Evolutionary conservation across 2,888 invertebrate species (phyloP), one percentile per base, ranked within the genome.

Genomic region (Thymelicus lineola): DNA sequence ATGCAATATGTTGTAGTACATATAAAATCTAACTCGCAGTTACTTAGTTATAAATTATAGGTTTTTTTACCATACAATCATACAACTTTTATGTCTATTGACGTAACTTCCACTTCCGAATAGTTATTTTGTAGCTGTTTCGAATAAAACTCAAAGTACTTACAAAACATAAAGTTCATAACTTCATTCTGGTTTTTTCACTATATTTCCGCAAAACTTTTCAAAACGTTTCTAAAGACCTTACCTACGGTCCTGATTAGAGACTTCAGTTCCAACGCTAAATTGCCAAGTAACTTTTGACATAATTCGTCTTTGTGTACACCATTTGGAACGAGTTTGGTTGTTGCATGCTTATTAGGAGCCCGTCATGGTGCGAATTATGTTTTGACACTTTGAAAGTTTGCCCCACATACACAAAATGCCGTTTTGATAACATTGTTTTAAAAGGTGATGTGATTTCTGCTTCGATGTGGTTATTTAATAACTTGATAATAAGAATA

Each of bases 201-300:
- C 14, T 17, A 36, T 48, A 66, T 17, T 60, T 66, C 50, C 35
- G 48, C 7, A 46, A 59, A 58, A 48, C 48, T 60, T 66, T 42
- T 7, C 55, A 57, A 62, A 69, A 69, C 69, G 63, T 63, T 42
- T 48, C 62, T 62, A 63, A 69, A 69, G 57, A 50, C 59, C 36
- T 57, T 55, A 68, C 63, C 69, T 63, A 69, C 38, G 36, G 55
- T 28, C 28, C 63, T 69, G 69, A 69, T 69, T 69, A 69, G 63
- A 63, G 69, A 58, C 69, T 46, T 20, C 58, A 69, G 69, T 42
- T 64, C 63, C 50, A 50, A 69, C 63, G 63, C 28, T 69, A 64
- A 69, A 69, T 69, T 69, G 69, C 69, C 48, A 58, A 42, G 69
- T 69, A 69, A 69, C 69, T 69, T 69, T 69, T 69, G 69, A 69